Percentiles rank a stretch among this genome's conserved stretches.
phyloP scores from a whole-genome alignment of 2,113 vertebrate species.

The Nibea coibor region DNA sequence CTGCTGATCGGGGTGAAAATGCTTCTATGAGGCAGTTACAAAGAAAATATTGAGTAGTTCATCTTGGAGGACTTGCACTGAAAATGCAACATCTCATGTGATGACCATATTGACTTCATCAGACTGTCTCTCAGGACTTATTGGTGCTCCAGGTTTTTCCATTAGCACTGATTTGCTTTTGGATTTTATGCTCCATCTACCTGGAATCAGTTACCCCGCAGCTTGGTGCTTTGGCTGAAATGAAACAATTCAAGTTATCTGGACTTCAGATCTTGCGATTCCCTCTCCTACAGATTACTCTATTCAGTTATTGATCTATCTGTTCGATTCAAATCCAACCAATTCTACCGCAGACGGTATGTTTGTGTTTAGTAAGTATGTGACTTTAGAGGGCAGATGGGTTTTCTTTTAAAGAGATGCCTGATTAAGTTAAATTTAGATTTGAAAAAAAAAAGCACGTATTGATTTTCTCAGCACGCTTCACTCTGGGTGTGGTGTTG shows the following conservation, averaged over 20 bases:
- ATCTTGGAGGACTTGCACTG: not conserved
- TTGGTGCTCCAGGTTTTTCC: slow-evolving; percentile 30
- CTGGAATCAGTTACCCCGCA: slow-evolving; percentile 40
- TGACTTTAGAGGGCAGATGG: slow-evolving; percentile 12
- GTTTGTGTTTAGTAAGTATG: not conserved
- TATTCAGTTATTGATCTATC: slow-evolving; percentile 24
- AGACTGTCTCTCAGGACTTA: slow-evolving; percentile 25
- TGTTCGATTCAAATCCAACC: slow-evolving; percentile 16
- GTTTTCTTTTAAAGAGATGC: slow-evolving; percentile 22
- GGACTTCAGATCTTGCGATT: slow-evolving; percentile 1
- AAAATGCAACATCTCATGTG: slow-evolving; percentile 8
- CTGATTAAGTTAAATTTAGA: slow-evolving; percentile 7
- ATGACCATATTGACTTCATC: slow-evolving; percentile 1
- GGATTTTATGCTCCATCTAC: slow-evolving; percentile 55
- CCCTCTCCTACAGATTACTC: slow-evolving; percentile 5
- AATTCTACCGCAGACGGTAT: not conserved
- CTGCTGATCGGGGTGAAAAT: not conserved
- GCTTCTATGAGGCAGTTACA: not conserved
- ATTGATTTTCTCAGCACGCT: slow-evolving; percentile 26
- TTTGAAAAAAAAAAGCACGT: not conserved
- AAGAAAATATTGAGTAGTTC: not conserved
- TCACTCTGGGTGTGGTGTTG: slow-evolving; percentile 23
- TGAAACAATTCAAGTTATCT: slow-evolving; percentile 36
- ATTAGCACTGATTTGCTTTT: slow-evolving; percentile 48
- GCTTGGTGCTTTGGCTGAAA: slow-evolving; percentile 15